These are phyloP conservation scores for Caradrina kadenii DNA, from an alignment of 2,888 invertebrate species.

Conservation along the genomic window DNA sequence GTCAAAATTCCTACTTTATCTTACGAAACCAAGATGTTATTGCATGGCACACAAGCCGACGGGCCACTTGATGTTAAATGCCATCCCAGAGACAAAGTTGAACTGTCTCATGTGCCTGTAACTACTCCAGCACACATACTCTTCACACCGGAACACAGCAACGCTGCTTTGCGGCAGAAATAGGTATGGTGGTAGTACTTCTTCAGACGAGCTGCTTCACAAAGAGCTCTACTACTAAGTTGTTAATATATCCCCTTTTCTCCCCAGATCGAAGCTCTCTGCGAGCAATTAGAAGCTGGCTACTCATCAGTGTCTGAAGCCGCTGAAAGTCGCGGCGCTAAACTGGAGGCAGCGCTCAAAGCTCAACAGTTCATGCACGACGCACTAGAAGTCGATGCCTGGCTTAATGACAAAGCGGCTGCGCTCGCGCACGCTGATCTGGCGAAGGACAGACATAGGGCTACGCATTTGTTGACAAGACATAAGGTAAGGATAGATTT, in stretches of 20 bases:
- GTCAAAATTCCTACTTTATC: too few species aligned
- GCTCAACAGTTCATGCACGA: constrained; percentile 98
- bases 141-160: too few species aligned
- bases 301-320: constrained; percentile 94
- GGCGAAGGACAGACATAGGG: constrained; percentile 97
- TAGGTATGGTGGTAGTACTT: too few species aligned
- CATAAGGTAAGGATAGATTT: constrained; percentile 93
- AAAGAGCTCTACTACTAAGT: too few species aligned
- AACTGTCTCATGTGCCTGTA: too few species aligned
- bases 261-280: constrained; percentile 93
- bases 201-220: too few species aligned
- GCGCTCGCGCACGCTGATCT: constrained; percentile 95
- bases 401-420: constrained; percentile 97
- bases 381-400: constrained; percentile 97
- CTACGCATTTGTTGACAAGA: constrained; percentile 97
- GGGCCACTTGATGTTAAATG: too few species aligned
- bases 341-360: constrained; percentile 96
- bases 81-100: too few species aligned
- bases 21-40: too few species aligned
- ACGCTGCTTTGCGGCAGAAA: too few species aligned
- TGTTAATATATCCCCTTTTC: background rate
- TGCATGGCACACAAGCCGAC: too few species aligned
- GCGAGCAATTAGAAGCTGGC: constrained; percentile 92
- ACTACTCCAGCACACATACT: too few species aligned
- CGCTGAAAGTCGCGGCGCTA: constrained; percentile 93